Percentiles rank a stretch among this genome's conserved stretches.
Evolutionary conservation across 2,113 vertebrate species (phyloP).

Genomic region (Gallinago jamesoni): DNA sequence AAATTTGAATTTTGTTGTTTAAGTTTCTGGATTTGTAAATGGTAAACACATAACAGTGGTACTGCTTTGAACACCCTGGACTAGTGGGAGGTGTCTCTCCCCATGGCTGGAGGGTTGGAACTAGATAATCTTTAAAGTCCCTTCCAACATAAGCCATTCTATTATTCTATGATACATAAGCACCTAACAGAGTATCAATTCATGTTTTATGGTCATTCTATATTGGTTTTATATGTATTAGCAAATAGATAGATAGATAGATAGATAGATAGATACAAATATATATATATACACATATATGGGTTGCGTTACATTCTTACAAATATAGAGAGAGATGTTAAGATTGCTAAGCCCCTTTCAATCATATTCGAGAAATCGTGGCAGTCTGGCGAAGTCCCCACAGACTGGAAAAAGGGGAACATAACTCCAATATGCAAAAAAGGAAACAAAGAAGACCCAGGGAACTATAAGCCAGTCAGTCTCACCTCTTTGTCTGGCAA

Average conservation of each 20-base stretch:
- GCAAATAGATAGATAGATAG: no score
- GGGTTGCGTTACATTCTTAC: background rate
- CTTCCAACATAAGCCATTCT: background rate
- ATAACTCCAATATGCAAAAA: no score
- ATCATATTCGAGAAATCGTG: no score
- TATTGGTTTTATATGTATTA: background rate
- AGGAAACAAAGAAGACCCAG: no score
- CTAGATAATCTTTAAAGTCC: background rate
- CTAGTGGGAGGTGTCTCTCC: background rate
- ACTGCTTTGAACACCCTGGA: background rate
- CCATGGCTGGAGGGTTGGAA: background rate
- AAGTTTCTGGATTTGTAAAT: background rate
- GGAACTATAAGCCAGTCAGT: no score
- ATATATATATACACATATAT: background rate
- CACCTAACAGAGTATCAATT: background rate
- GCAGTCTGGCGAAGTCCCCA: no score
- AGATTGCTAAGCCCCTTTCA: no score
- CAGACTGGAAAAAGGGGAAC: no score
- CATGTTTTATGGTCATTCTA: background rate
- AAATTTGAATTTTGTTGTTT: background rate
- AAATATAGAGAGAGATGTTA: background rate
- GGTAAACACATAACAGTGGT: background rate
- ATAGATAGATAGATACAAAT: no score
- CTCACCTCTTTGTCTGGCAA: no score
- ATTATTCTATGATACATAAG: background rate